Evolutionary conservation across 1,140 invertebrate species (phyloP).

Genomic region (Ridgeia piscesae): DNA sequence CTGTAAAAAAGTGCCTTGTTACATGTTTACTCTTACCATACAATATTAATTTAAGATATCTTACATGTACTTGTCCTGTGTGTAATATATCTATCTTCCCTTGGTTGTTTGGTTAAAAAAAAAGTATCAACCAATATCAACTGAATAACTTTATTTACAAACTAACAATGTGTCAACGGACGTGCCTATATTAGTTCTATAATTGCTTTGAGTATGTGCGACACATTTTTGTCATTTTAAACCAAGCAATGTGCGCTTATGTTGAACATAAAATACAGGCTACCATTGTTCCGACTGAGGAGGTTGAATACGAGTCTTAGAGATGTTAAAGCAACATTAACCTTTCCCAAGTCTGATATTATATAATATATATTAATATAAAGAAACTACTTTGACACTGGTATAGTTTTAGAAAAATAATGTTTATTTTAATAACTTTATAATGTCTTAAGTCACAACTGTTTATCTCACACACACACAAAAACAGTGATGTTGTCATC

Average conservation of each 20-base stretch:
- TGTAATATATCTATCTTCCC: not conserved
- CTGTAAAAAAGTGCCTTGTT: slow-evolving; percentile 54
- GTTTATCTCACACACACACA: not conserved
- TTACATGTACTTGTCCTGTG: not conserved
- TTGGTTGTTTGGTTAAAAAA: no score
- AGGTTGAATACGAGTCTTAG: not conserved
- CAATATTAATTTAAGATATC: not conserved
- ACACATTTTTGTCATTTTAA: no score
- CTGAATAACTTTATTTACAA: no score
- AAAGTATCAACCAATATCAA: no score
- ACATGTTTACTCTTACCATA: not conserved
- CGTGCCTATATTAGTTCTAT: no score
- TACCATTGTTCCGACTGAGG: not conserved
- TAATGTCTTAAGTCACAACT: no score
- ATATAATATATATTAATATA: slow-evolving; percentile 8
- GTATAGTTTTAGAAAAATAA: slow-evolving; percentile 5
- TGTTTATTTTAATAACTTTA: not conserved
- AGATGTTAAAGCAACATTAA: not conserved
- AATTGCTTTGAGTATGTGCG: no score
- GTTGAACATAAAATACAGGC: no score
- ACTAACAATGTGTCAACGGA: no score
- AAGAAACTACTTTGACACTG: slow-evolving; percentile 9
- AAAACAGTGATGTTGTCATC: slow-evolving; percentile 24
- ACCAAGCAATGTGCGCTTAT: no score
- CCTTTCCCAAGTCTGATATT: not conserved